Percentiles rank a stretch among this genome's conserved stretches.
Evolutionary conservation across 2,797 vertebrate genomes (phyloP).

Genomic region (Sciurus carolinensis): DNA sequence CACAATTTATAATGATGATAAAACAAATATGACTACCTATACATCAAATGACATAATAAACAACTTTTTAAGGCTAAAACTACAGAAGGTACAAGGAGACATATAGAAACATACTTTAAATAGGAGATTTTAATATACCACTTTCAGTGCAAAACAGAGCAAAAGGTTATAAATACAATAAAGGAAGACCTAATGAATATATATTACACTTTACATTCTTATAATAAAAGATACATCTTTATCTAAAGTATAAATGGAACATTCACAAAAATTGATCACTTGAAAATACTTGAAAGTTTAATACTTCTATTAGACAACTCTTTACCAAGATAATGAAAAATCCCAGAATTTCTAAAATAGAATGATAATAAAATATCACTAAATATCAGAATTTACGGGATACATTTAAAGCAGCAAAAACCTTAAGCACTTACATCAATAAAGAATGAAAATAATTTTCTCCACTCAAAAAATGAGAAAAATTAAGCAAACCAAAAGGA

Average conservation of each 20-base stretch:
- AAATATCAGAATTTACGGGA: not conserved
- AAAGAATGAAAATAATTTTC: constrained; percentile 25
- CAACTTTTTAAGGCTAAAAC: not conserved
- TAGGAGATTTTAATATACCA: not conserved
- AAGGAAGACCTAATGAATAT: not conserved
- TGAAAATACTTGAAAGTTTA: not conserved
- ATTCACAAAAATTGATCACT: constrained; percentile 13
- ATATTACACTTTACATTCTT: not conserved
- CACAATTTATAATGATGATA: constrained; percentile 9
- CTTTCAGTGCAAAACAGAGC: not conserved
- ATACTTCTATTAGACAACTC: constrained; percentile 1
- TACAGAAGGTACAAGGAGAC: not conserved
- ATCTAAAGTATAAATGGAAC: not conserved
- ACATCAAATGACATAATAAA: not conserved
- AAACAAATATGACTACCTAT: not conserved
- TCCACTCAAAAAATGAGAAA: not conserved
- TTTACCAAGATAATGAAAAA: not conserved
- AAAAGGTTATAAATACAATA: not conserved
- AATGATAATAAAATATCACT: not conserved
- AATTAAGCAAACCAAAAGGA: constrained; percentile 30
- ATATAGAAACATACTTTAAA: not conserved
- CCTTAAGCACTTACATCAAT: not conserved
- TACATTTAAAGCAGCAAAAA: not conserved
- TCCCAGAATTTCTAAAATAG: not conserved
- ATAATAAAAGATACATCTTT: not conserved